A percentile compares a stretch with the other conserved stretches of the same genome.
Evolutionary conservation across 2,797 vertebrate genomes (phyloP).

Genomic region (Cossypha dichroa): DNA sequence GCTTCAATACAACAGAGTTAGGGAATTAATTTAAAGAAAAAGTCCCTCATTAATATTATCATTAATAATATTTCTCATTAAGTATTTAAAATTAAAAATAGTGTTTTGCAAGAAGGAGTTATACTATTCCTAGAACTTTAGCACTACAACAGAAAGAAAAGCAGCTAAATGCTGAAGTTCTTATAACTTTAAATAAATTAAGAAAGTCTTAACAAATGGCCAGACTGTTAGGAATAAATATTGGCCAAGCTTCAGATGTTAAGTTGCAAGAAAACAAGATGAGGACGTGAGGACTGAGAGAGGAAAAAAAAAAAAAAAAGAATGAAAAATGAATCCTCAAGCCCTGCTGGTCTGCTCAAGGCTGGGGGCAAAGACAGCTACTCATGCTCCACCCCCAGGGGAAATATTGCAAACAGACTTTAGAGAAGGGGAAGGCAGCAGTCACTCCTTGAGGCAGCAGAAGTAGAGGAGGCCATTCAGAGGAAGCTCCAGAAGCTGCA

Average conservation of each 20-base stretch:
- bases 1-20: neutral
- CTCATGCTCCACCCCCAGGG: neutral
- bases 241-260: neutral
- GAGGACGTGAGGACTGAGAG: neutral
- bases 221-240: neutral
- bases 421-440: neutral
- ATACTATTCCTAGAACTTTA: neutral
- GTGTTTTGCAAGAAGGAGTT: neutral
- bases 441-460: neutral
- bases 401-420: conserved; percentile 16
- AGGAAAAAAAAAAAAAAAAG: neutral
- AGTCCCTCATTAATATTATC: no score
- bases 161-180: neutral
- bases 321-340: neutral
- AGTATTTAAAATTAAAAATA: neutral
- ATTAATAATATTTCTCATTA: neutral
- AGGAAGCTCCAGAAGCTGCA: neutral
- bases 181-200: neutral
- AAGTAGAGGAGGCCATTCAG: neutral
- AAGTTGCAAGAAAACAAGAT: neutral
- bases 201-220: neutral
- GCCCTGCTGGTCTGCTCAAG: neutral
- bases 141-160: neutral
- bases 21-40: neutral
- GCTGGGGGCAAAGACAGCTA: neutral